Percentiles rank a stretch among this genome's conserved stretches.
phyloP scores from a whole-genome alignment of 1,140 invertebrate genomes.

The Lasioglossum baleicum region DNA sequence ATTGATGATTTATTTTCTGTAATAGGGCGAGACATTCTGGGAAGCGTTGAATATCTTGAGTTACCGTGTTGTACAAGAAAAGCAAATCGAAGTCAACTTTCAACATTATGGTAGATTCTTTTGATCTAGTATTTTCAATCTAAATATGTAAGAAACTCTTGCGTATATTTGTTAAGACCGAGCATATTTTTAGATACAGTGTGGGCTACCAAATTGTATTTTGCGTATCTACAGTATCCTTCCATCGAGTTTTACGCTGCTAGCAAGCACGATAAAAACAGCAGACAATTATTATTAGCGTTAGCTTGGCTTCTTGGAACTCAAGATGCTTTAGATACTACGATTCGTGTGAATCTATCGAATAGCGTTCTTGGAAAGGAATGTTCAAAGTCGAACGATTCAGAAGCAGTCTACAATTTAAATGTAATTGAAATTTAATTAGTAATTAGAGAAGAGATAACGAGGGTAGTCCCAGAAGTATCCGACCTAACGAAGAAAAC shows the following conservation, averaged over 20 bases:
- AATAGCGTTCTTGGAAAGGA: conserved; percentile 58
- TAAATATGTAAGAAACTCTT: background rate
- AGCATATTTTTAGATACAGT: conserved; percentile 60
- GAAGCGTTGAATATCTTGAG: conserved; percentile 60
- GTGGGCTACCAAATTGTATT: conserved; percentile 64
- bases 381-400: conserved; percentile 9
- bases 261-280: conserved; percentile 30
- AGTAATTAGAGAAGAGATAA: background rate
- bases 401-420: background rate
- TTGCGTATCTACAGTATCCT: conserved; percentile 70
- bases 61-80: conserved; percentile 53
- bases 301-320: conserved; percentile 68
- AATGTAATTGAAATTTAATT: background rate
- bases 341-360: conserved; percentile 54
- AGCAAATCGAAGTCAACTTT: conserved; percentile 50
- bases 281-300: conserved; percentile 64
- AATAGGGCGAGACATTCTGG: conserved; percentile 53
- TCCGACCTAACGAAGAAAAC: no score
- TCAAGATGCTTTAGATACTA: conserved; percentile 55
- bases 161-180: background rate
- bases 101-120: conserved; percentile 62
- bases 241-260: conserved; percentile 65
- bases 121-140: background rate
- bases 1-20: conserved; percentile 29
- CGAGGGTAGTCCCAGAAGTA: no score